Base-by-base conservation (phyloP, 2,888 invertebrate genomes). In the Caenorhabditis sp. region DNA sequence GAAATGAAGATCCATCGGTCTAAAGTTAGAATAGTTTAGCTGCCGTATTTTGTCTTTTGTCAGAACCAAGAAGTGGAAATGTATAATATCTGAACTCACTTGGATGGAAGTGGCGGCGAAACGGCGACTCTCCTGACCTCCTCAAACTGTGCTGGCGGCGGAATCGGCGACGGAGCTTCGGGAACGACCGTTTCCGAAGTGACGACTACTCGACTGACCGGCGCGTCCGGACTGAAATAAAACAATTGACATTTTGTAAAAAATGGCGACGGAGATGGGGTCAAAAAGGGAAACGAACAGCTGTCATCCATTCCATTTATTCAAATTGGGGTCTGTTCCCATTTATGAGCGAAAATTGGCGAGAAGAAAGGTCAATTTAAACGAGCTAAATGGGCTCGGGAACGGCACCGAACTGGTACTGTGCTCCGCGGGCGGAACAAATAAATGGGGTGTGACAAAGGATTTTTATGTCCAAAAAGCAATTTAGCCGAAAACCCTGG, bases 211-310 rank as follows among this genome's bases (percentile, higher is more conserved):
- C 81, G 75, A 17, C 62, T 73, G 41, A 80, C 81, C 2, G 83
- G 83, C 6, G 83, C 83, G 80, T 80, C 72, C n/a, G 82, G 77
- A 35, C 83, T 83, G 82, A 35, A 83, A 82, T n/a, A 30, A 43
- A 3, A 13, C 0, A 35, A 35, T 39, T 20, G 22, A 11, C 26
- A 17, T 37, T 35, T 30, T 8, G 3, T 9, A 20, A 0, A 17
- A 13, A 30, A 11, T 41, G 20, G 27, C n/a, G n/a, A n/a, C n/a
- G n/a, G 27, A 48, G 20, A 20, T 4, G 15, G 46, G 17, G 13
- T 5, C 7, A 22, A 20, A 46, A 8, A 22, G 15, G 17, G 20
- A 11, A 50, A 26, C 24, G 20, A 26, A n/a, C 46, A 46, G 46
- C 46, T 46, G 46, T n/a, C n/a, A n/a, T n/a, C n/a, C n/a, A n/a